phyloP scores from a whole-genome alignment of 2,888 invertebrate species.

The Hemaris fuciformis region DNA sequence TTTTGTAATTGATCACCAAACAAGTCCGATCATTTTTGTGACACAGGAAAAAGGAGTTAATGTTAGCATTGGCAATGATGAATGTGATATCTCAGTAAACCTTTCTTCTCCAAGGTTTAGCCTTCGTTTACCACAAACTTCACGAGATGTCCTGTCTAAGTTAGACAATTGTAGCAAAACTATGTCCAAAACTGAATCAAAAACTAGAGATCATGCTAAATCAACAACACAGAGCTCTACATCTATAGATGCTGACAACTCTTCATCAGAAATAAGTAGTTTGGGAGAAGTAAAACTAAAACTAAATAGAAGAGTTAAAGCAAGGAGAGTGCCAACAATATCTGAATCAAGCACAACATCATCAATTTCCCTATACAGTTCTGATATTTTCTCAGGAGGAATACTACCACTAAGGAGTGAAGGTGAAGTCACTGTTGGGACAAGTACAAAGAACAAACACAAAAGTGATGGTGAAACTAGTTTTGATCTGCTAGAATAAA shows the following conservation, averaged over 20 bases:
- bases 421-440: slow-evolving; percentile 60
- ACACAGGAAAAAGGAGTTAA: slow-evolving; percentile 42
- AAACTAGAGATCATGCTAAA: slow-evolving; percentile 31
- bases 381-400: slow-evolving; percentile 46
- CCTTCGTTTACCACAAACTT: slow-evolving; percentile 62
- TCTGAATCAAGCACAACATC: slow-evolving; percentile 60
- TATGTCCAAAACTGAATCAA: slow-evolving; percentile 23
- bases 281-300: slow-evolving; percentile 63
- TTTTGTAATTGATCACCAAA: slow-evolving; percentile 56
- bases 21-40: slow-evolving; percentile 56
- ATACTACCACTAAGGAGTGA: slow-evolving; percentile 63
- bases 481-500: slow-evolving; percentile 19
- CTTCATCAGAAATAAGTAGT: slow-evolving; percentile 72
- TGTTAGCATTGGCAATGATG: slow-evolving; percentile 43
- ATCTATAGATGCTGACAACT: slow-evolving; percentile 62
- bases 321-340: slow-evolving; percentile 40
- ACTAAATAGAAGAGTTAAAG: slow-evolving; percentile 44
- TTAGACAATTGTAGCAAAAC: slow-evolving; percentile 37
- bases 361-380: slow-evolving; percentile 46
- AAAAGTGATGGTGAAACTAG: slow-evolving; percentile 60
- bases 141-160: slow-evolving; percentile 59
- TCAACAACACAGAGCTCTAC: slow-evolving; percentile 51
- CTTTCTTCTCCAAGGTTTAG: slow-evolving; percentile 71
- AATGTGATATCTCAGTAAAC: slow-evolving; percentile 63
- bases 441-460: slow-evolving; percentile 33